Evolutionary conservation across 2,888 invertebrate genomes (phyloP), one percentile per base, ranked within the genome.

Genomic region (Brenthis daphne): DNA sequence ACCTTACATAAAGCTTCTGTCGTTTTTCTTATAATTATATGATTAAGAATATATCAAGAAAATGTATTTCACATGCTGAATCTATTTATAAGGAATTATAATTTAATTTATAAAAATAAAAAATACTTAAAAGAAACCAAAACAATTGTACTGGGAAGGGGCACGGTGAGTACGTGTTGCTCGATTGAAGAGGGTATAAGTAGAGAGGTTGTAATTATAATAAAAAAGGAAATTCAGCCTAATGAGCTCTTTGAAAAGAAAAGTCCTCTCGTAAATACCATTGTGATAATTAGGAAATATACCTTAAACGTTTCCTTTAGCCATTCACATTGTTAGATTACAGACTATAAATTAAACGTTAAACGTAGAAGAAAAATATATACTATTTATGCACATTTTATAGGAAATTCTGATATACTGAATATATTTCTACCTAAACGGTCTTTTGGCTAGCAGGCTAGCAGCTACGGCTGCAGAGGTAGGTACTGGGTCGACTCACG

Each of bases 171-270:
- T 63, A 63, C 37, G 63, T 63, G 37, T 61, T 51, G 37, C 53
- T 63, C 33, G 53, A 53, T 63, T 63, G 53, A 53, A 63, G 61
- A 63, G 61, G 53, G 53, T 51, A 51, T 11, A 48, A 60, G 60
- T 50, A 33, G 37, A 33, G 20, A 63, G 51, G 37, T 63, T 63
- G 63, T 43, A 8, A 37, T 63, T 53, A 53, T 53, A 53, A 53
- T 63, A 53, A 53, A 53, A 63, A 63, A 37, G 53, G 53, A 63
- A 63, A 63, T 63, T 37, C 20, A 14, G 37, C 37, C 63, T 53
- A 63, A 63, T 63, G 63, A 63, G 37, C 51, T 63, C 61, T 63
- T 63, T 43, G 51, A 63, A 51, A 37, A 63, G 51, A 53, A 63
- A 63, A 63, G 61, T 20, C 51, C 61, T 61, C 51, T 61, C 61